Base-by-base conservation (phyloP, 2,797 vertebrate genomes). In the Peromyscus eremicus region DNA sequence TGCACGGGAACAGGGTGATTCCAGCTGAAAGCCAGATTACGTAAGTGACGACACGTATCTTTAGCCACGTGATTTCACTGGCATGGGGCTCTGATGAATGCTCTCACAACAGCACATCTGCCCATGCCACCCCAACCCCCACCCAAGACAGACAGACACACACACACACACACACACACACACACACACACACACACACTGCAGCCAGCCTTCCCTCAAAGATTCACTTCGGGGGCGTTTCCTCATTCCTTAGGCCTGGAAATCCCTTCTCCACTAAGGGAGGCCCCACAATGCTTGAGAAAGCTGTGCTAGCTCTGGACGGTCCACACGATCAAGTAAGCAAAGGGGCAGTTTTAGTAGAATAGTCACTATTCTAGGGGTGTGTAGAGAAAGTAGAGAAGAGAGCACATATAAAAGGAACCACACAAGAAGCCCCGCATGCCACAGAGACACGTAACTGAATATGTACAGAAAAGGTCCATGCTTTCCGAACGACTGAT, bases 61-160 rank as follows among this genome's bases (percentile, higher is more conserved):
- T 76, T 55, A 46, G 60, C 82, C 80, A 62, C 64, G 5, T 82
- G 62, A 46, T 85, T 96, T 88, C 96, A 57, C 86, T n/a, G 4
- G 76, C 40, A 6, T 34, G 60, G 60, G 29, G 82, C 62, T 84
- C 62, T 46, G 82, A 68, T 8, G 52, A 57, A 25, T 3, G 21
- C 34, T 37, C 21, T 57, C 21, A 37, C 23, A 57, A 21, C 25
- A 57, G 21, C 52, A 25, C 62, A 46, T 8, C 77, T 32, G 52
- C 9, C 5, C 12, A 7, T 13, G 13, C 23, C 13, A 27, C 34
- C 13, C 34, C 52, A 81, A 55, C 52, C 55, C 79, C 23, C 79
- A 46, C 37, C 81, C 7, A 14, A 60, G 25, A 29, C 7, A 62
- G 13, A 40, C 23, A 12, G 3, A 25, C 55, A 37, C 12, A 32